phyloP scores from a whole-genome alignment of 2,888 invertebrate genomes.

The Augiades crinisus region DNA sequence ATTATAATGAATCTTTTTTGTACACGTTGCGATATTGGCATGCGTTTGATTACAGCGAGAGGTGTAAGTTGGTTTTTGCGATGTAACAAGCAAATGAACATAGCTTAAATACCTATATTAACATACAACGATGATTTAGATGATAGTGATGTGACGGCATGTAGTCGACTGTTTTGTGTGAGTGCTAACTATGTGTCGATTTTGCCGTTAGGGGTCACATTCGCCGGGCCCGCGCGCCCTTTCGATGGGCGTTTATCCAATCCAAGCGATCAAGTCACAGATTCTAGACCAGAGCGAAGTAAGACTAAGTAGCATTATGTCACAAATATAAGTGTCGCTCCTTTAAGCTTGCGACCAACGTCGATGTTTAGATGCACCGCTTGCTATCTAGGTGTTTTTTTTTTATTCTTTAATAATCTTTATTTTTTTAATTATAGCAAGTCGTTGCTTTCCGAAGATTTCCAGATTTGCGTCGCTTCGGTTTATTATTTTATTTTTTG shows the following conservation, averaged over 20 bases:
- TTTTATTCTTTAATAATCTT: conserved; percentile 38
- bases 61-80: conserved; percentile 43
- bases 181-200: conserved; percentile 83
- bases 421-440: conserved; percentile 34
- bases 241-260: conserved; percentile 94
- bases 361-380: conserved; percentile 81
- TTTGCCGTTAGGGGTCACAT: conserved; percentile 90
- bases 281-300: conserved; percentile 94
- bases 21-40: conserved; percentile 44
- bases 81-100: conserved; percentile 47
- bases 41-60: conserved; percentile 51
- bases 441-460: conserved; percentile 34
- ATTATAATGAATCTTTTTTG: conserved; percentile 34
- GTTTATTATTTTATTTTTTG: conserved; percentile 32
- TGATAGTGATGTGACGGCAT: conserved; percentile 64
- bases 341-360: conserved; percentile 69
- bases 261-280: conserved; percentile 93
- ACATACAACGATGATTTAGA: conserved; percentile 47
- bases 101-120: conserved; percentile 60
- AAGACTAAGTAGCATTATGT: conserved; percentile 83
- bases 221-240: conserved; percentile 95
- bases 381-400: conserved; percentile 72
- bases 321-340: conserved; percentile 62
- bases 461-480: conserved; percentile 39
- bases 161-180: conserved; percentile 75